Evolutionary conservation across 2,113 vertebrate genomes (phyloP).

Genomic region (Platichthys stellatus): DNA sequence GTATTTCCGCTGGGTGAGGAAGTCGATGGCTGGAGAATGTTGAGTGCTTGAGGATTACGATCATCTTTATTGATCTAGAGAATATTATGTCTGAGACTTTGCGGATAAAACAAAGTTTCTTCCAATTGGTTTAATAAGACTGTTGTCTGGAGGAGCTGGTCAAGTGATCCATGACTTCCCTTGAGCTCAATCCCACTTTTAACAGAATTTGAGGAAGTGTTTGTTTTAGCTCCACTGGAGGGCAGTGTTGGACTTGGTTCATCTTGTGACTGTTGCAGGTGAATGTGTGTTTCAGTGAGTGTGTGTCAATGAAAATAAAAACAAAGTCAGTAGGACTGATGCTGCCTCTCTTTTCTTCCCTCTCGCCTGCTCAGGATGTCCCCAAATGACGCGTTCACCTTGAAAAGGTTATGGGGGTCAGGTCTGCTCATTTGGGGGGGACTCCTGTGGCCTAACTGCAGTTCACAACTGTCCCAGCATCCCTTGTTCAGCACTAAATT

Average conservation of each 20-base stretch:
- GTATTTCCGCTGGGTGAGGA: slow-evolving; percentile 67
- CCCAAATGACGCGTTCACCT: neutral
- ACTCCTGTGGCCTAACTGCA: too few relatives aligned
- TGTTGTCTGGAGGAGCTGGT: slow-evolving; percentile 35
- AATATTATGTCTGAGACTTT: slow-evolving; percentile 64
- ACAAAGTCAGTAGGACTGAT: neutral
- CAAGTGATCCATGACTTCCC: slow-evolving; percentile 42
- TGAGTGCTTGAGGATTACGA: slow-evolving; percentile 45
- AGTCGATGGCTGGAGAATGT: slow-evolving; percentile 50
- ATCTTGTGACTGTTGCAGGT: slow-evolving; percentile 5
- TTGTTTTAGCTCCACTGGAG: slow-evolving; percentile 48
- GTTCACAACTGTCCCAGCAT: too few relatives aligned
- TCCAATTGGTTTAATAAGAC: slow-evolving; percentile 39
- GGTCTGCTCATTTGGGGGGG: too few relatives aligned
- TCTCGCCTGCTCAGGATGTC: neutral
- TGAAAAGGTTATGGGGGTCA: too few relatives aligned
- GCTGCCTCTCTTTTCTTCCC: neutral
- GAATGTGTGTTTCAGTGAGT: slow-evolving; percentile 1
- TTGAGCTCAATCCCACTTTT: slow-evolving; percentile 27
- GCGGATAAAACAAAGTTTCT: slow-evolving; percentile 38
- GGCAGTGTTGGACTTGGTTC: slow-evolving; percentile 48
- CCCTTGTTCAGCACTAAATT: too few relatives aligned
- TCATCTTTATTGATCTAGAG: slow-evolving; percentile 53
- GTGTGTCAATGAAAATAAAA: neutral
- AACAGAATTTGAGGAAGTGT: neutral